Base-by-base conservation (phyloP, 2,888 invertebrate species). In the Drosophila parthenogenetica region DNA sequence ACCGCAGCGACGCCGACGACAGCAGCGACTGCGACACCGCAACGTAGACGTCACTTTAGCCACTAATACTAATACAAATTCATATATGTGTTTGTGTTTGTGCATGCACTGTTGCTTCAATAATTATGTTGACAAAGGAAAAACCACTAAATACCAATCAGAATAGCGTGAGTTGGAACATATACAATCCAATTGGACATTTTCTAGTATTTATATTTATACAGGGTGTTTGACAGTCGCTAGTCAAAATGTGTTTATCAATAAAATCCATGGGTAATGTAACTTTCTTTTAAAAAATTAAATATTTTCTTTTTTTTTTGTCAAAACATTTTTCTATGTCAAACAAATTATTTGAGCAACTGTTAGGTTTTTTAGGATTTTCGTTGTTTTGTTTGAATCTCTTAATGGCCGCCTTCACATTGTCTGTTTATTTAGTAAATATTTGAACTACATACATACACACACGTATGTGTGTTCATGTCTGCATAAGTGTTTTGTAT, bases 361-460 rank as follows among this genome's bases (percentile, higher is more conserved):
- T 22, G n/a, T 7, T 19, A n/a, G 3, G 5, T 5, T 22, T 43
- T 43, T 35, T 11, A 35, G 13, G 13, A 35, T 69, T 57, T 53
- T 55, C 50, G 17, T 51, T 66, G 54, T 62, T 69, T 66, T 65
- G 32, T 53, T 77, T 73, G 35, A 73, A 75, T 57, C 49, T 64
- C 1, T 57, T 57, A 61, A 63, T 63, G 67, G 58, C 54, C 62
- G 62, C 63, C 73, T 65, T 77, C 64, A 65, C 77, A 72, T 73
- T 79, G 87, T 81, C 67, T 86, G 74, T 86, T 83, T 83, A 66
- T 79, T 81, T 71, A 73, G 83, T 77, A 77, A 83, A 81, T 81
- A 80, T 80, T 79, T 81, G 67, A 79, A 63, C 73, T 71, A 66
- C 77, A 61, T 68, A 57, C 29, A 29, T 29, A 29, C 29, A 29